A percentile compares a stretch with the other conserved stretches of the same genome.
Conservation (phyloP, 2,113 vertebrate species). For the Paracanthobrama guichenoti region DNA sequence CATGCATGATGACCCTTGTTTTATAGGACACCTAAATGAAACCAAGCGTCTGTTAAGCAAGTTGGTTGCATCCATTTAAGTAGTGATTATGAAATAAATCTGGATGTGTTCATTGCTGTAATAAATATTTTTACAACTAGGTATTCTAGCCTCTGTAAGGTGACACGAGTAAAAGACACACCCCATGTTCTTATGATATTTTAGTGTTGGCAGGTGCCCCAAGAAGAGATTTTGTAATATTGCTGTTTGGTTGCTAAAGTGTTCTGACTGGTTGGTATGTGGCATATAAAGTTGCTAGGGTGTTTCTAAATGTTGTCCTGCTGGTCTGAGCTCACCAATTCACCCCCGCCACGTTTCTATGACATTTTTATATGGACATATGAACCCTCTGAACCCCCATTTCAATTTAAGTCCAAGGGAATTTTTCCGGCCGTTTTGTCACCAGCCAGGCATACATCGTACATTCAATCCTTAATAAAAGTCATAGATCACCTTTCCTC, state of each 20-base stretch:
- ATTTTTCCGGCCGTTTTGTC: not conserved
- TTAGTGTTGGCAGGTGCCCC: not conserved
- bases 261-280: too few relatives aligned
- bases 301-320: not conserved
- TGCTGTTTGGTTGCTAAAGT: not conserved
- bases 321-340: not conserved
- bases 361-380: slow-evolving; percentile 8
- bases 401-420: not conserved
- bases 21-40: not conserved
- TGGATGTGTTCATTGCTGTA: not conserved
- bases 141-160: too few relatives aligned
- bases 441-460: not conserved
- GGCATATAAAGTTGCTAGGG: not conserved
- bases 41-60: not conserved
- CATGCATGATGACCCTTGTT: not conserved
- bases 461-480: not conserved
- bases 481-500: not conserved
- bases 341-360: too few relatives aligned
- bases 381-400: not conserved
- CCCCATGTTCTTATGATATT: not conserved
- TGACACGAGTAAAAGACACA: not conserved
- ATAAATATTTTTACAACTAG: not conserved
- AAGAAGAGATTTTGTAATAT: not conserved
- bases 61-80: not conserved
- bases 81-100: not conserved